These are phyloP conservation scores for Sisyra nigra DNA, from an alignment of 2,888 invertebrate genomes.

Conservation along the genomic window DNA sequence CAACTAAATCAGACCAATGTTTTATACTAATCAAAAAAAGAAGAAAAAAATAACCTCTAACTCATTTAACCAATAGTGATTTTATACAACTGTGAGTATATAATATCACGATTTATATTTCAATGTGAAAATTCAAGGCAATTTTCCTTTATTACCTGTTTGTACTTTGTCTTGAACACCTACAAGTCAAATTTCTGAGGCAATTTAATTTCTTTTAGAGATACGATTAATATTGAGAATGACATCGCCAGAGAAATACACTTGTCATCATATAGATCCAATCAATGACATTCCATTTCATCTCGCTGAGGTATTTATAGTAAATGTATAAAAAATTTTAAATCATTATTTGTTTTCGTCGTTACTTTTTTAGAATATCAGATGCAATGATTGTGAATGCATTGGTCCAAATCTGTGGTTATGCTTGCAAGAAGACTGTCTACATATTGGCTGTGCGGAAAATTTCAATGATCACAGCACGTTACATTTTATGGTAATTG, in stretches of 20 bases:
- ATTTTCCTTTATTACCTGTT: too few relatives aligned
- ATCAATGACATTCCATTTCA: slow-evolving; percentile 21
- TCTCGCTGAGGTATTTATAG: not conserved
- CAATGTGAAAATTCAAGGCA: too few relatives aligned
- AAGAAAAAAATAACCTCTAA: too few relatives aligned
- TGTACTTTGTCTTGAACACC: too few relatives aligned
- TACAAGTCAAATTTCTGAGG: too few relatives aligned
- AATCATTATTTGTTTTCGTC: slow-evolving; percentile 7
- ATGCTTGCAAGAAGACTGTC: slow-evolving; percentile 64
- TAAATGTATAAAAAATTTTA: not conserved
- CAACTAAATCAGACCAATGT: too few relatives aligned
- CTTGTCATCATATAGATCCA: slow-evolving; percentile 21
- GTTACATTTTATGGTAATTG: slow-evolving; percentile 50
- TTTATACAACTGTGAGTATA: too few relatives aligned
- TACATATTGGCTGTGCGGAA: slow-evolving; percentile 71
- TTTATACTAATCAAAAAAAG: too few relatives aligned
- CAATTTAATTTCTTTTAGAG: too few relatives aligned
- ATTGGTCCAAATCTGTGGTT: slow-evolving; percentile 73
- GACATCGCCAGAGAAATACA: slow-evolving; percentile 12
- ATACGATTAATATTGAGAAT: too few relatives aligned
- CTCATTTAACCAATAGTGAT: too few relatives aligned
- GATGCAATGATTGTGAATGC: slow-evolving; percentile 57
- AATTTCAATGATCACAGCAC: slow-evolving; percentile 71
- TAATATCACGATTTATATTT: too few relatives aligned
- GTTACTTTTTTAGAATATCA: slow-evolving; percentile 26